Evolutionary conservation across 2,888 invertebrate genomes (phyloP).

Genomic region (Mystacides longicornis): DNA sequence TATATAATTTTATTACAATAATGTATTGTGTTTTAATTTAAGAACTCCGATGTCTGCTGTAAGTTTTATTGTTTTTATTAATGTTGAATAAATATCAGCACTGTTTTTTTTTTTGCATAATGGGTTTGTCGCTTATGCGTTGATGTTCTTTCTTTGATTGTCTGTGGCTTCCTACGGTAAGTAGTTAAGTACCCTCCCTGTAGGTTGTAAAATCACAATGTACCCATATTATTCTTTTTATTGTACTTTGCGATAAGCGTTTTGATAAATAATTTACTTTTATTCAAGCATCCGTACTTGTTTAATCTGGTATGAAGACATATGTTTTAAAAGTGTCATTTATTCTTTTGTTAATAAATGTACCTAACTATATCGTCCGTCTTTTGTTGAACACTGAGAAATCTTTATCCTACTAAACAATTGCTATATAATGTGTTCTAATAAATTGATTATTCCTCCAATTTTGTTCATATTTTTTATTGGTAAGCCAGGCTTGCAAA

Average conservation of each 20-base stretch:
- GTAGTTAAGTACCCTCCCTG: too few relatives aligned
- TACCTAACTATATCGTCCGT: too few relatives aligned
- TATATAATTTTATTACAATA: not conserved
- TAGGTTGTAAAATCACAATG: not conserved
- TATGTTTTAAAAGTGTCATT: too few relatives aligned
- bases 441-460: too few relatives aligned
- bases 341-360: too few relatives aligned
- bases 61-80: not conserved
- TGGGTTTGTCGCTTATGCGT: not conserved
- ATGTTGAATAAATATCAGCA: not conserved
- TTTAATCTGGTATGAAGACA: not conserved
- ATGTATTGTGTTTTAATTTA: not conserved
- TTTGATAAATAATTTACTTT: conserved; percentile 1
- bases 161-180: not conserved
- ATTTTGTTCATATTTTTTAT: too few relatives aligned
- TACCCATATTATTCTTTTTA: not conserved
- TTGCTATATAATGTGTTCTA: too few relatives aligned
- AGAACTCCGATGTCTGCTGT: not conserved
- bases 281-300: not conserved
- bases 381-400: too few relatives aligned
- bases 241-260: not conserved
- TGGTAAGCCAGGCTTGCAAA: too few relatives aligned
- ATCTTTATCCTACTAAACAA: too few relatives aligned
- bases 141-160: not conserved
- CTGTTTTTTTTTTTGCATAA: not conserved